Percentiles rank a stretch among this genome's conserved stretches.
Conservation (phyloP, 2,888 invertebrate species). For the Oxycera nigricornis region DNA sequence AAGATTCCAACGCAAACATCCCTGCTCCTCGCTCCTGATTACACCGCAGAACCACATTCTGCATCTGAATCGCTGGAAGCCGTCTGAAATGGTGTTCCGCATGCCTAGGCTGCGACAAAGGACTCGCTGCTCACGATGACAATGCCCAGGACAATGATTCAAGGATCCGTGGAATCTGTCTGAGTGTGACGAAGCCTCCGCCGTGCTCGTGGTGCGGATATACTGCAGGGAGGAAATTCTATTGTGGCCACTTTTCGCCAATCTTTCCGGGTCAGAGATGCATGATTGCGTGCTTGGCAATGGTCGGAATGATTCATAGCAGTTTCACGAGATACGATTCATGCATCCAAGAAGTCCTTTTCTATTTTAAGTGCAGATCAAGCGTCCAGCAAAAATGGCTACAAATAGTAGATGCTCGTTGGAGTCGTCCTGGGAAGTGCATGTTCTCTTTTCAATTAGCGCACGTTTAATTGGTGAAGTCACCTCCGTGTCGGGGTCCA, state of each 20-base stretch:
- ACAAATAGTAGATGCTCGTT: too few relatives aligned
- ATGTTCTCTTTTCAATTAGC: too few relatives aligned
- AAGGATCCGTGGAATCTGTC: not conserved
- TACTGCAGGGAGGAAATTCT: not conserved
- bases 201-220: not conserved
- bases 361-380: too few relatives aligned
- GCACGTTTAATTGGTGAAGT: too few relatives aligned
- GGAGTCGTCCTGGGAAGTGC: too few relatives aligned
- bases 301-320: too few relatives aligned
- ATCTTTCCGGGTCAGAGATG: conserved; percentile 37
- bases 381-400: too few relatives aligned
- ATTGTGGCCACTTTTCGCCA: conserved; percentile 23
- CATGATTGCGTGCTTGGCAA: conserved; percentile 26
- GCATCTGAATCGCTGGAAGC: not conserved
- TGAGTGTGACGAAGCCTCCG: conserved; percentile 11
- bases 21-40: not conserved
- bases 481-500: too few relatives aligned
- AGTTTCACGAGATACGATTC: too few relatives aligned
- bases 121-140: not conserved
- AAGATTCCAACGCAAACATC: too few relatives aligned
- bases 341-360: too few relatives aligned
- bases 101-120: not conserved
- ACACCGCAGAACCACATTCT: not conserved
- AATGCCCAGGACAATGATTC: not conserved
- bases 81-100: not conserved